Evolutionary conservation across 2,888 invertebrate species (phyloP).

Genomic region (Loripinus fragilis): DNA sequence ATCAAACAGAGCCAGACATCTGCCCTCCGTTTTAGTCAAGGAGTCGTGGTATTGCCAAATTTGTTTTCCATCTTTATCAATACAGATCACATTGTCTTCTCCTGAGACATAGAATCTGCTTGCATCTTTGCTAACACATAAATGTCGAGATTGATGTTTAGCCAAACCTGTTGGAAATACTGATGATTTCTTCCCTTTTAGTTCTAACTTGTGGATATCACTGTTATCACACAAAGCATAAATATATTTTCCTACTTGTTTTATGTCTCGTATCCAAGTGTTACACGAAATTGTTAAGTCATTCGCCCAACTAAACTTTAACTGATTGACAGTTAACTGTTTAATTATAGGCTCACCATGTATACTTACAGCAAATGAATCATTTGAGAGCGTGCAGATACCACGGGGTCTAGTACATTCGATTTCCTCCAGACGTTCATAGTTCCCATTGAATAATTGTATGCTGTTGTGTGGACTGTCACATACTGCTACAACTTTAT

Average conservation of each 20-base stretch:
- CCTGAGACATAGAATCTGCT: neutral
- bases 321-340: neutral
- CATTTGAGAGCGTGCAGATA: neutral
- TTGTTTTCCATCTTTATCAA: slow-evolving; percentile 7
- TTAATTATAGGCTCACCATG: neutral
- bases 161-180: neutral
- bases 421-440: slow-evolving; percentile 1
- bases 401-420: neutral
- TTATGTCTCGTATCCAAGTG: slow-evolving; percentile 3
- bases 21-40: slow-evolving; percentile 5
- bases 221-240: neutral
- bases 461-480: slow-evolving; percentile 9
- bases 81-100: neutral
- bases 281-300: neutral
- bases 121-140: slow-evolving; percentile 12
- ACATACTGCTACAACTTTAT: slow-evolving; percentile 1
- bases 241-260: neutral
- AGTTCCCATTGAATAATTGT: slow-evolving; percentile 4
- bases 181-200: neutral
- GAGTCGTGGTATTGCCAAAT: neutral
- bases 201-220: neutral
- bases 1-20: neutral
- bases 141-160: slow-evolving; percentile 9
- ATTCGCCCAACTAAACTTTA: neutral
- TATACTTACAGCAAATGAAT: slow-evolving; percentile 5